phyloP scores from a whole-genome alignment of 1,140 invertebrate species.

The Zaprionus davidi region DNA sequence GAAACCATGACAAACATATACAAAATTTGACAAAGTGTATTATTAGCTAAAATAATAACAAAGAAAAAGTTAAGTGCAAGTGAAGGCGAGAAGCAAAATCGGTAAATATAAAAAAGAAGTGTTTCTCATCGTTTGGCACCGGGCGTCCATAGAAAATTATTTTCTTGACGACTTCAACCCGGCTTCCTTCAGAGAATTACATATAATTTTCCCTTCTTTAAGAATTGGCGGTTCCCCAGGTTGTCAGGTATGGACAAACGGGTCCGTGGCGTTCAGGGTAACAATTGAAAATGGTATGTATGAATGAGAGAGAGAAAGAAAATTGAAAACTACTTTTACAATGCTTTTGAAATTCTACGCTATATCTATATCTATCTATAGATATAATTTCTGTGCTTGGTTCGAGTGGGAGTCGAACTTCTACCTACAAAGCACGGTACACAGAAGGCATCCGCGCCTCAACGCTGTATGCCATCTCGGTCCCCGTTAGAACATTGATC shows the following conservation, averaged over 20 bases:
- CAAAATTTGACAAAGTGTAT: conserved; percentile 18
- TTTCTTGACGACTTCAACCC: conserved; percentile 33
- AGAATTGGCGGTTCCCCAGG: conserved; percentile 40
- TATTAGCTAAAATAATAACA: conserved; percentile 1
- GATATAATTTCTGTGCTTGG: no score
- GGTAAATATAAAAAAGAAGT: not conserved
- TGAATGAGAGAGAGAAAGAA: no score
- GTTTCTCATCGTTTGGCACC: conserved; percentile 43
- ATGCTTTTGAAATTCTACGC: no score
- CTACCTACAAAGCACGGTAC: no score
- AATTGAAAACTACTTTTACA: no score
- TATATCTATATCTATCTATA: no score
- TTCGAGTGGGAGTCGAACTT: no score
- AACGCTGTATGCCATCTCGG: not conserved
- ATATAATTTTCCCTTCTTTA: conserved; percentile 31
- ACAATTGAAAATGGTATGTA: no score
- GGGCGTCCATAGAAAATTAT: conserved; percentile 36
- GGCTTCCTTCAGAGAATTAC: conserved; percentile 48
- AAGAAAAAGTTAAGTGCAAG: not conserved
- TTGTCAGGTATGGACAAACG: conserved; percentile 26
- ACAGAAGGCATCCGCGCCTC: not conserved
- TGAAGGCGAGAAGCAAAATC: not conserved
- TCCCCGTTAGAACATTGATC: not conserved
- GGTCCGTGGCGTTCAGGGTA: conserved; percentile 43
- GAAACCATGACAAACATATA: conserved; percentile 30